Conservation (phyloP, 1,140 invertebrate species). For the Epicauta chinensis region DNA sequence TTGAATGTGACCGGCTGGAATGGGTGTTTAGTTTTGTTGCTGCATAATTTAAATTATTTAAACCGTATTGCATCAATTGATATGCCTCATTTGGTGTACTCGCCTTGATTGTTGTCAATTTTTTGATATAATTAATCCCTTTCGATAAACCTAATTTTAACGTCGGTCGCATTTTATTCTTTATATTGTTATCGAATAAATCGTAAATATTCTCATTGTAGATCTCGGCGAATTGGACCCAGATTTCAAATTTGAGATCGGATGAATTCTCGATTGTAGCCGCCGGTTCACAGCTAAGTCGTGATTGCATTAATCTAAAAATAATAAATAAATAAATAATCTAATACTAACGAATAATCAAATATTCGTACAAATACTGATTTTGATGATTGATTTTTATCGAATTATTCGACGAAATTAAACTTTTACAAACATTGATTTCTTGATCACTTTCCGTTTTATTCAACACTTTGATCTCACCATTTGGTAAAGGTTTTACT, state of each 20-base stretch:
- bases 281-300: slow-evolving; percentile 42
- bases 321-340: slow-evolving; percentile 35
- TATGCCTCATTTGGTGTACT: slow-evolving; percentile 72
- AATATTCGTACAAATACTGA: not conserved
- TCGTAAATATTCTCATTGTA: slow-evolving; percentile 92
- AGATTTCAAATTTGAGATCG: slow-evolving; percentile 50
- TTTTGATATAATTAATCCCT: slow-evolving; percentile 69
- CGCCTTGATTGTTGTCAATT: slow-evolving; percentile 69
- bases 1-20: slow-evolving; percentile 82
- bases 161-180: slow-evolving; percentile 42
- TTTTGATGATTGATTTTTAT: not conserved
- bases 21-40: slow-evolving; percentile 77
- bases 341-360: not conserved
- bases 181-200: slow-evolving; percentile 52
- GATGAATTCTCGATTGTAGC: slow-evolving; percentile 29
- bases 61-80: slow-evolving; percentile 69
- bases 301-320: too few relatives aligned
- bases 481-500: slow-evolving; percentile 47
- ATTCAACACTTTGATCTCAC: slow-evolving; percentile 43
- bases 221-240: slow-evolving; percentile 89
- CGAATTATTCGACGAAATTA: slow-evolving; percentile 39
- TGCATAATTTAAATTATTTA: slow-evolving; percentile 75
- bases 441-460: slow-evolving; percentile 42
- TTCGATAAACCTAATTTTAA: slow-evolving; percentile 57
- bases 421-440: too few relatives aligned